Base-by-base conservation (phyloP, 2,888 invertebrate species). In the Hanleya hanleyi region DNA sequence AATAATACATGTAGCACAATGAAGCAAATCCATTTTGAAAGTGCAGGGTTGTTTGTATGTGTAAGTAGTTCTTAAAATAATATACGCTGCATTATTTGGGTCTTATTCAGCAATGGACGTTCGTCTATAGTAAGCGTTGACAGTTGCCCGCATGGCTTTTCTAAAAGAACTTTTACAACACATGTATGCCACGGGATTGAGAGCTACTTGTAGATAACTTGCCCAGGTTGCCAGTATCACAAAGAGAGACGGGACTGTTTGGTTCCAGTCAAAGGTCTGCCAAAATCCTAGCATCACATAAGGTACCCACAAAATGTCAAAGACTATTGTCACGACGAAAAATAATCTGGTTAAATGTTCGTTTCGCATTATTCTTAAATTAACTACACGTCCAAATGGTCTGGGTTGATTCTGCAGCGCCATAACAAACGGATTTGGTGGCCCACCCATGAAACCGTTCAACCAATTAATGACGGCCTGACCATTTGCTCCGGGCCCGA, bases 401-500 rank as follows among this genome's bases (percentile, higher is more conserved):
- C 76, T 78, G 0, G 82, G 80, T 41, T 83, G 77, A 61, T 80
- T 83, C 47, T 77, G 73, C 18, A 83, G 76, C 38, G 80, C 74
- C 18, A 73, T 79, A 4, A 80, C 76, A 22, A 81, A 77, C 0
- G 81, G 83, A 66, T 79, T 78, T 7, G 80, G 80, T 7, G 78
- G 81, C 41, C 80, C 82, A 4, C 80, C 77, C 0, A 84, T 82
- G 69, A 87, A 84, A 0, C 86, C 86, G 71, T 86, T 86, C 36
- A 87, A 72, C 79, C 85, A 83, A 73, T 86, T 86, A 22, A 86
- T 81, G 38, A 86, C 77, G 1, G 86, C 84, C 66, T 85, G 85
- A 7, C 84, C 86, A 68, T 86, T 86, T 6, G 85, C 86, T 29
- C 87, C 86, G 0, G 84, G 87, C 0, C 87, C 88, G 36, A 87